Conservation (phyloP, 2,797 vertebrate genomes). For the Monodelphis domestica region DNA sequence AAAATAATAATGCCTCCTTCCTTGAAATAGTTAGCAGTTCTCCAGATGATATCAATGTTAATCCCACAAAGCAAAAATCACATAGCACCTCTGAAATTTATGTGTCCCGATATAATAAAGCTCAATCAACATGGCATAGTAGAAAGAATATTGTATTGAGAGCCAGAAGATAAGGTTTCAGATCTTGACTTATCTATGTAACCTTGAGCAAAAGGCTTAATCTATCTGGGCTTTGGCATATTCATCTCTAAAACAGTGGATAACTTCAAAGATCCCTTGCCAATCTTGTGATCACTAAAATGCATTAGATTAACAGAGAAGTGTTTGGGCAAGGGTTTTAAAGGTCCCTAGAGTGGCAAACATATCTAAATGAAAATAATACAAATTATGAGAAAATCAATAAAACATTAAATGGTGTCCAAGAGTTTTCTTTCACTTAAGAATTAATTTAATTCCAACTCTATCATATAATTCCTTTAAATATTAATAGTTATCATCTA, state of each 20-base stretch:
- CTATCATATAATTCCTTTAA: not conserved
- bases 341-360: constrained; percentile 11
- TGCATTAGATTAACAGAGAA: not conserved
- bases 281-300: not conserved
- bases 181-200: not conserved
- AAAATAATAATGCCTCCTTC: constrained; percentile 3
- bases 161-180: not conserved
- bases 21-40: constrained; percentile 36
- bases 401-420: not conserved
- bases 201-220: not conserved
- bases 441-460: not conserved
- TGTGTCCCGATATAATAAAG: constrained; percentile 37
- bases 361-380: not conserved
- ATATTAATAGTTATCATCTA: not conserved
- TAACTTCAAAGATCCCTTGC: not conserved
- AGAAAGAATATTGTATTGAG: not conserved
- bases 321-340: not conserved
- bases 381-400: constrained; percentile 40
- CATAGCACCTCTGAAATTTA: constrained; percentile 10
- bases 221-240: not conserved
- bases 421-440: constrained; percentile 16
- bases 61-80: constrained; percentile 15
- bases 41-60: constrained; percentile 6
- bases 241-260: not conserved
- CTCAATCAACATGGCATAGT: not conserved